Base-by-base conservation (phyloP, 30 jellyfish, hydroid and myxozoan genomes). In the Cassiopea xamachana region DNA sequence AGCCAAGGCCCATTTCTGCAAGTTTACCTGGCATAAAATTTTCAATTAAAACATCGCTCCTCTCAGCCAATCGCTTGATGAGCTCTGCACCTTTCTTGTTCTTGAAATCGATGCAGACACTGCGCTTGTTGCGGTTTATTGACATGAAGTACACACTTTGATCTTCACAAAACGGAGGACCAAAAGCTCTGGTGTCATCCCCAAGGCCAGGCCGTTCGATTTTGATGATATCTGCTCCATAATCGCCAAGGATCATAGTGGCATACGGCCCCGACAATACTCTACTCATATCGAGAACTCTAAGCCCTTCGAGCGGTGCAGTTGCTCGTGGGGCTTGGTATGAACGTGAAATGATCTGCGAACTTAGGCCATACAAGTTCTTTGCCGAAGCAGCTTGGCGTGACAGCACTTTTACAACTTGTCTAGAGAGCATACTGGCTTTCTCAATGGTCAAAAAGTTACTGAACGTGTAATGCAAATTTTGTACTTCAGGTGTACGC, bases 261-360 rank as follows among this genome's bases (percentile, higher is more conserved):
- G 97, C 97, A 87, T 91, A 95, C 19, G 99, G 99, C 1, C 98
- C 99, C 8, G 99, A 97, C 47, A 95, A 96, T 27, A 95, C 99
- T 60, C 99, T 87, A 67, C 95, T 83, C 88, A 89, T 48, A 58
- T 89, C 96, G 1, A 89, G 96, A 60, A 89, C 79, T 60, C 96
- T 81, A 1, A 89, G 92, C 1, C 96, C 96, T 62, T 89, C 85
- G 46, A 89, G 89, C 0, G 96, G 96, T 59, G 96, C 55, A 62
- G 72, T 50, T 19, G 58, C 59, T 79, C 87, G 48, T 2, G 90
- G 87, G 1, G 95, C 88, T 64, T 88, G 95, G 44, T 60, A 78
- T 9, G 49, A 79, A 46, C 95, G 85, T 39, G 70, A 15, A 1
- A 46, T 71, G 46, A 69, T 15, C 19, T 71, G 68, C 82, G n/a